A percentile compares a stretch with the other conserved stretches of the same genome.
These are phyloP conservation scores for Parazoanthus darwini DNA, from an alignment of 92 coral and sea anemone genomes.

Conservation along the genomic window DNA sequence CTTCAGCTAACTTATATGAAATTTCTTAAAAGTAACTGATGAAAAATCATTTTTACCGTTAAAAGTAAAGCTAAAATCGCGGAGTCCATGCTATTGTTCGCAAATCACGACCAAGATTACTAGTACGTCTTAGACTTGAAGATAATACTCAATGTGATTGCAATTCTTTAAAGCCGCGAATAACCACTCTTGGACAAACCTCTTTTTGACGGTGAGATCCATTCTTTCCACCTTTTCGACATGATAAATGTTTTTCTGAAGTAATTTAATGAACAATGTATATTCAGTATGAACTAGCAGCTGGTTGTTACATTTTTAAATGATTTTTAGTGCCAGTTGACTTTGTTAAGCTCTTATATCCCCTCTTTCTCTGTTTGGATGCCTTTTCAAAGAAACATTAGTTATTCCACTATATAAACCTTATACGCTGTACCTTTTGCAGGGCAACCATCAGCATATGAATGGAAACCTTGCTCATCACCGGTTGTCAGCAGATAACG, in stretches of 20 bases:
- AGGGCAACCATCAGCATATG: constrained; percentile 33
- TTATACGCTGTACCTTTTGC: neutral
- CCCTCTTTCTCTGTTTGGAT: neutral
- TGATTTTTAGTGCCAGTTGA: too few species aligned
- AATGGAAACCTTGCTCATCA: constrained; percentile 30
- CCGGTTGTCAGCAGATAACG: constrained; percentile 25
- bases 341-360: too few species aligned
- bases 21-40: neutral
- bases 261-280: too few species aligned
- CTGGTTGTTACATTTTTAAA: too few species aligned
- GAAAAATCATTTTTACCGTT: neutral
- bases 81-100: neutral
- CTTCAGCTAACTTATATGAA: too few species aligned
- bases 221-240: neutral
- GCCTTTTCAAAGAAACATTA: too few species aligned
- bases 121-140: neutral
- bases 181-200: neutral
- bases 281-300: too few species aligned
- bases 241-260: too few species aligned
- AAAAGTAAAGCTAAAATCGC: neutral
- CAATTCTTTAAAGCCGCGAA: neutral
- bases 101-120: neutral
- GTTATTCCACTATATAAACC: neutral
- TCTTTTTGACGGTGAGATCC: neutral
- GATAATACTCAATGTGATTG: neutral